Base-by-base conservation (phyloP, 2,113 vertebrate species). In the Urocynchramus pylzowi region DNA sequence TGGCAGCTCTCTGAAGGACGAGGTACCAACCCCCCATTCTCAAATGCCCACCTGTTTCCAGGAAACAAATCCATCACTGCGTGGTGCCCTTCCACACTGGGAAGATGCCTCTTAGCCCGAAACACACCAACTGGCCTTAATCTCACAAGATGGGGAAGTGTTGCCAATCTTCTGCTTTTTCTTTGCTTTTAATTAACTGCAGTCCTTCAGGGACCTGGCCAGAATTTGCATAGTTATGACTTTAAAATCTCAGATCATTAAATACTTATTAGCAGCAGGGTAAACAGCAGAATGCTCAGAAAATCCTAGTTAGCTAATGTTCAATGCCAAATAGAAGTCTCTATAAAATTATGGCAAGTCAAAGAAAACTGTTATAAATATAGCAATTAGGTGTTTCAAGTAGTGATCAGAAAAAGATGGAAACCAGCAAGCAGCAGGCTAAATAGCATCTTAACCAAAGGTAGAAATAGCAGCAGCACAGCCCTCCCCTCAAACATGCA, bases 201-300 rank as follows among this genome's bases (percentile, higher is more conserved):
- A 39, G 60, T 89, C 74, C 89, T 96, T 95, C 27, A 44, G 91
- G 93, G 95, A 95, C 73, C 64, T 94, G 93, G 77, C 60, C 89
- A 77, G 83, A 95, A 95, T 97, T 96, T 95, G 84, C 94, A 84
- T 93, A 92, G 89, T 92, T 95, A 95, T 87, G 91, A 92, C 95
- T 96, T 92, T 21, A 94, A 93, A 96, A 95, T 91, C 89, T 93
- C 93, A 93, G 64, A 84, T 90, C 89, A 84, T 95, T 95, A 95
- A 95, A 89, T 92, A 77, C 91, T 93, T 92, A 93, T 95, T 95
- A 96, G 76, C 60, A 75, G 68, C 76, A 84, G 69, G 56, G 69
- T 91, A 96, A 96, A 95, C 94, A 96, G 91, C 44, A 74, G 80
- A 96, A 87, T 87, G 89, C 60, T 95, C 73, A 84, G 91, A 95